phyloP scores from a whole-genome alignment of 2,888 invertebrate genomes.

The Tetranychus truncatus region DNA sequence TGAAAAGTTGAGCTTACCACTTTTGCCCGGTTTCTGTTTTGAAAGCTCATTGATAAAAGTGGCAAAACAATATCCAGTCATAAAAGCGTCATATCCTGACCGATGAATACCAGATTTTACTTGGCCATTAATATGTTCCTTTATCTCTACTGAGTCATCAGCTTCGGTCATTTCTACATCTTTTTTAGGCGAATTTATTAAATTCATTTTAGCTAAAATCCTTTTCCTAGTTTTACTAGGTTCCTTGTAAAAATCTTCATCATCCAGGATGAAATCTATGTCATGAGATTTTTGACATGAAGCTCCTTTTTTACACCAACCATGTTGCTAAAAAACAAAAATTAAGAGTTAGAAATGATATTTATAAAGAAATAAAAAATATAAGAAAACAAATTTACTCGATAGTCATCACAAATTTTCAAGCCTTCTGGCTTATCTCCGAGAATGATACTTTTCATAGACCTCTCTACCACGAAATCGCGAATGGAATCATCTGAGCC shows the following conservation, averaged over 20 bases:
- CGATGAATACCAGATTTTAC: slow-evolving; percentile 30
- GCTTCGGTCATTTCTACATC: background rate
- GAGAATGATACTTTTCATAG: slow-evolving; percentile 4
- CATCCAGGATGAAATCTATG: slow-evolving; percentile 33
- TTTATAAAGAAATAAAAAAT: too few relatives aligned
- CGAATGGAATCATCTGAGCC: background rate
- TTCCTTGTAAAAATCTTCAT: slow-evolving; percentile 28
- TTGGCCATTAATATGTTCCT: slow-evolving; percentile 10
- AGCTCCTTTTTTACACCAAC: slow-evolving; percentile 31
- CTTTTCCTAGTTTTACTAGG: slow-evolving; percentile 26
- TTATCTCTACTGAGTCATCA: background rate
- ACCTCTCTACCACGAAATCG: background rate
- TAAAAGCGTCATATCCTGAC: slow-evolving; percentile 36
- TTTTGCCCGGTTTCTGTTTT: slow-evolving; percentile 11
- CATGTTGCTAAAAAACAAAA: background rate
- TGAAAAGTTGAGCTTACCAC: background rate
- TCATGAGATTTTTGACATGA: slow-evolving; percentile 33
- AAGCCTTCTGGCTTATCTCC: background rate
- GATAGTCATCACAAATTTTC: slow-evolving; percentile 18
- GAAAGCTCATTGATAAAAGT: slow-evolving; percentile 28
- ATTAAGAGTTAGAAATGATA: too few relatives aligned
- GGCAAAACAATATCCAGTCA: slow-evolving; percentile 35
- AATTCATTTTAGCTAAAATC: slow-evolving; percentile 15
- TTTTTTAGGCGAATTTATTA: background rate
- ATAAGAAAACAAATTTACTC: background rate